Evolutionary conservation across 2,888 invertebrate genomes (phyloP), one percentile per base, ranked within the genome.

Genomic region (Podotricha telesiphe): DNA sequence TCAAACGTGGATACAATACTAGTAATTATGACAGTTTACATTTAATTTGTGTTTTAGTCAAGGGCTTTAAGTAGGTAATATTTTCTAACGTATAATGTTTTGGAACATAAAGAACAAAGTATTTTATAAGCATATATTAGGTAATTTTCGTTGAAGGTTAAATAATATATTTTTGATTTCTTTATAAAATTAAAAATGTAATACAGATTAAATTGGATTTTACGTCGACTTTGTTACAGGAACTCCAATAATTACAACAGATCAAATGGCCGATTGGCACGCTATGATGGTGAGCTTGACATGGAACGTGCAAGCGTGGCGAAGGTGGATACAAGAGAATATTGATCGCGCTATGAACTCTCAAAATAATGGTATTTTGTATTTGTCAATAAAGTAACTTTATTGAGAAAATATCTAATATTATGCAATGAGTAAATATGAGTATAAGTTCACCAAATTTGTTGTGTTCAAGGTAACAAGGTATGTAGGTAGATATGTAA

Each of bases 231-330:
- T 20, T 51, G 6, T 40, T 42, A n/a, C 67, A 89, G 87, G 85
- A 42, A 79, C 84, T 3, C 85, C 88, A 1, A 84, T 87, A 22
- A 79, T 87, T 15, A 82, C 86, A 1, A 85, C 88, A 45, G 87
- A 89, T 65, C 83, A 88, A 75, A 88, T 88, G 88, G 75, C 82
- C 0, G 91, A 92, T 75, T 90, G 90, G 90, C 87, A 88, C 69
- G 85, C 90, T 1, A 87, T 90, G 86, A 85, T 91, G 85, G 84
- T 89, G 28, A 91, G 89, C 72, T 77, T 91, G 22, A 83, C 87
- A 83, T 91, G 92, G 91, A 92, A 92, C 72, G 79, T 89, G 61
- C 86, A 89, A 68, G 87, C 89, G 1, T 92, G 92, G 92, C 84
- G 88, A 4, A 83, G 83, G 64, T 91, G 92, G 92, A 86, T 92